These are phyloP conservation scores for Helicoverpa armigera DNA, from an alignment of 1,140 invertebrate genomes.

Conservation along the genomic window DNA sequence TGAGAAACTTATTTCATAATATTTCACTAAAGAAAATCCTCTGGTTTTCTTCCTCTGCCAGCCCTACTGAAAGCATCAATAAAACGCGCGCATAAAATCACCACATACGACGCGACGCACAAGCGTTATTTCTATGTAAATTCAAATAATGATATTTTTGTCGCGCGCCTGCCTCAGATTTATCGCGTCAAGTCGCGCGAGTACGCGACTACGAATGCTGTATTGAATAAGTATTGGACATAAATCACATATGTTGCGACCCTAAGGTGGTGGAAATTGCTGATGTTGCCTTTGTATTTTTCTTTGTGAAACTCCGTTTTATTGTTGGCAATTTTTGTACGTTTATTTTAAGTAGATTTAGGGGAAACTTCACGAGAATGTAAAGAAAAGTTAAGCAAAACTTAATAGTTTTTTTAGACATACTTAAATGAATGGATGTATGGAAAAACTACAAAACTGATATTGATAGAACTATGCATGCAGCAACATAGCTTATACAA, in stretches of 20 bases:
- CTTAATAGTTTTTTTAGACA: too few relatives aligned
- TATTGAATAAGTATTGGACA: constrained; percentile 52
- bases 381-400: too few relatives aligned
- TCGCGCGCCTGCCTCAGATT: constrained; percentile 75
- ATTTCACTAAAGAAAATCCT: too few relatives aligned
- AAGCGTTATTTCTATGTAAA: constrained; percentile 81
- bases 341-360: not conserved
- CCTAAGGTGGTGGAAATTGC: constrained; percentile 52
- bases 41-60: not conserved
- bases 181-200: constrained; percentile 71
- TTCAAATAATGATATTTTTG: constrained; percentile 87
- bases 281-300: constrained; percentile 52
- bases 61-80: not conserved
- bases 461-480: too few relatives aligned
- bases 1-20: too few relatives aligned
- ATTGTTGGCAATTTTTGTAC: constrained; percentile 21
- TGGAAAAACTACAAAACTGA: too few relatives aligned
- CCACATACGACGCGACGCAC: constrained; percentile 51
- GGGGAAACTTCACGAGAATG: too few relatives aligned
- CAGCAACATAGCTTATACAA: too few relatives aligned
- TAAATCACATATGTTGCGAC: constrained; percentile 66
- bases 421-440: too few relatives aligned
- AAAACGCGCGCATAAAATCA: constrained; percentile 25
- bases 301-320: constrained; percentile 19
- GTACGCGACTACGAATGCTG: constrained; percentile 34